Evolutionary conservation across 1,140 invertebrate species (phyloP).

Genomic region (Caenorhabditis tropicalis): DNA sequence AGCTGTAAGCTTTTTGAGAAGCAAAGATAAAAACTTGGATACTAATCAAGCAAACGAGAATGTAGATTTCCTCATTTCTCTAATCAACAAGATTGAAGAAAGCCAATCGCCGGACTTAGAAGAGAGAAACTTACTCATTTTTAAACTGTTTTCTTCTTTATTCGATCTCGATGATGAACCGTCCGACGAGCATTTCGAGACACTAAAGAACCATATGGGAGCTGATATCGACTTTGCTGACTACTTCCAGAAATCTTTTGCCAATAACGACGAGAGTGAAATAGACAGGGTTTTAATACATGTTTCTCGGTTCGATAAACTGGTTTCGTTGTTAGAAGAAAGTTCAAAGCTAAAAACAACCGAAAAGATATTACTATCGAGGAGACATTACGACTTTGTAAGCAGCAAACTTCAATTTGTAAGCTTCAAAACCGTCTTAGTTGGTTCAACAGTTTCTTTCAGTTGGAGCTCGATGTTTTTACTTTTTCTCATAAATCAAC

Average conservation of each 20-base stretch:
- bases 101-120: background rate
- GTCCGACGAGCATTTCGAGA: background rate
- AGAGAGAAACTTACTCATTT: background rate
- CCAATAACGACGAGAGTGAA: background rate
- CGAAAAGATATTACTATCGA: background rate
- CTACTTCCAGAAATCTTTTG: background rate
- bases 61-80: constrained; percentile 8
- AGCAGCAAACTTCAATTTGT: background rate
- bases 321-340: background rate
- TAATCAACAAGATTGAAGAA: background rate
- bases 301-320: background rate
- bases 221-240: background rate
- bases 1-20: background rate
- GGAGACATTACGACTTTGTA: background rate
- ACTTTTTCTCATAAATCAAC: background rate
- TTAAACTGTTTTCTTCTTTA: background rate
- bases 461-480: constrained; percentile 3
- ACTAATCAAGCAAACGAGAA: background rate
- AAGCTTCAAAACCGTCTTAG: too few species aligned
- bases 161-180: background rate
- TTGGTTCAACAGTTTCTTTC: too few species aligned
- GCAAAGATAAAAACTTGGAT: background rate
- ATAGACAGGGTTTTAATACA: background rate
- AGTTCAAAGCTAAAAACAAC: background rate
- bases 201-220: background rate